Evolutionary conservation across 2,888 invertebrate genomes (phyloP), one percentile per base, ranked within the genome.

Genomic region (Patella ulyssiponensis): DNA sequence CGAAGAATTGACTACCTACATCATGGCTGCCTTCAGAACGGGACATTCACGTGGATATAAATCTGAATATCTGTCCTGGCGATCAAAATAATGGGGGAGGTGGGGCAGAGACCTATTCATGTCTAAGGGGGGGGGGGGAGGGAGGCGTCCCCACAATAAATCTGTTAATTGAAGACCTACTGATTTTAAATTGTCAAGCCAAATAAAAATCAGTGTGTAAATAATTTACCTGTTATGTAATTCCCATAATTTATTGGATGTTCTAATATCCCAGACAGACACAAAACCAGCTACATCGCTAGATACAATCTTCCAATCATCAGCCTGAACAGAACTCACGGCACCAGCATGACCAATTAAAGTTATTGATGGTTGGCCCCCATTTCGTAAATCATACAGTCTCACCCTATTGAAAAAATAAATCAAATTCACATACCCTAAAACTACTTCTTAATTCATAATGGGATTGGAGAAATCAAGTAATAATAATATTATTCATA

Each of bases 261-360:
- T 90, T 23, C 91, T 83, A 71, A 86, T 85, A 70, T 91, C 91
- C 89, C 90, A 90, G 9, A 90, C 87, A 80, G 84, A 83, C 11
- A 89, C 85, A 75, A 88, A 86, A 0, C 91, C 90, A 69, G 86
- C 88, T 23, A 83, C 84, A 5, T 85, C 86, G 0, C 88, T 89
- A 1, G 90, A 89, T n/a, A 90, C 87, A 1, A 90, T 86, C 79
- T 91, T 91, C 88, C 89, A 89, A 2, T 89, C 88, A 79, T 90
- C 90, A 88, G 89, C 88, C 85, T 90, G 89, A 23, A 90, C 88
- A 51, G 83, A 79, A 1, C 84, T 84, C 9, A 90, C 81, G 20
- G 80, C 79, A 7, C 81, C 82, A 11, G 81, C 80, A 76, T 88
- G 88, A 17, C 88, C 88, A 14, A 81, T 79, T 20, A 88, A 83